These are phyloP conservation scores for Teleogryllus occipitalis DNA, from an alignment of 1,140 invertebrate genomes.

Conservation along the genomic window DNA sequence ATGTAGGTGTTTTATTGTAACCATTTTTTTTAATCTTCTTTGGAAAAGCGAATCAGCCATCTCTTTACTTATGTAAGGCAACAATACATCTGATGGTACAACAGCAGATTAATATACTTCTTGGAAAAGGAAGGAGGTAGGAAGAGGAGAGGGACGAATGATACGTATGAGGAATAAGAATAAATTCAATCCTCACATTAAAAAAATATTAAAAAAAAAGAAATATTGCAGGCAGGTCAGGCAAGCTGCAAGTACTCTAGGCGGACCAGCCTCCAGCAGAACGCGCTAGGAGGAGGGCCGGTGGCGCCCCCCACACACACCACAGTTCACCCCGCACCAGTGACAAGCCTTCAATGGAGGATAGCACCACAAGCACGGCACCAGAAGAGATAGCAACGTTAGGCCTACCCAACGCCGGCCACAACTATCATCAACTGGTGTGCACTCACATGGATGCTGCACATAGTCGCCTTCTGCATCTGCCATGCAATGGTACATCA, in stretches of 20 bases:
- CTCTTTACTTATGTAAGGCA: not conserved
- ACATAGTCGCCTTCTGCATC: slow-evolving; percentile 74
- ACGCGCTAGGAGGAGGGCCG: slow-evolving; percentile 48
- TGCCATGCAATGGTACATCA: slow-evolving; percentile 88
- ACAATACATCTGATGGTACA: slow-evolving; percentile 1
- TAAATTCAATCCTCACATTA: not conserved
- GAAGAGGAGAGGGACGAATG: not conserved
- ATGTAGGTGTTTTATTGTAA: not conserved
- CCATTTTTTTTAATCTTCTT: not conserved
- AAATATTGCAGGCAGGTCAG: not conserved
- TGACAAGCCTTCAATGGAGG: slow-evolving; percentile 77
- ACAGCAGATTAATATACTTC: not conserved
- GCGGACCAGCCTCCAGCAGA: not conserved
- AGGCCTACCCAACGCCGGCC: slow-evolving; percentile 69
- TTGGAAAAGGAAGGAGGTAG: not conserved
- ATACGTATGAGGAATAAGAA: not conserved
- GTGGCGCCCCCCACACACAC: slow-evolving; percentile 75
- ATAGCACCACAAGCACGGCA: slow-evolving; percentile 92
- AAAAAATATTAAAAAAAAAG: not conserved
- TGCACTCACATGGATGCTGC: slow-evolving; percentile 71
- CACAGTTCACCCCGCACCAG: slow-evolving; percentile 66
- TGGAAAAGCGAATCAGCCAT: not conserved
- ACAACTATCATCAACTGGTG: slow-evolving; percentile 45
- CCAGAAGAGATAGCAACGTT: slow-evolving; percentile 72
- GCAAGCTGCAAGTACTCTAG: not conserved